Base-by-base conservation (phyloP, 1,140 invertebrate genomes). In the Frieseomelitta varia region DNA sequence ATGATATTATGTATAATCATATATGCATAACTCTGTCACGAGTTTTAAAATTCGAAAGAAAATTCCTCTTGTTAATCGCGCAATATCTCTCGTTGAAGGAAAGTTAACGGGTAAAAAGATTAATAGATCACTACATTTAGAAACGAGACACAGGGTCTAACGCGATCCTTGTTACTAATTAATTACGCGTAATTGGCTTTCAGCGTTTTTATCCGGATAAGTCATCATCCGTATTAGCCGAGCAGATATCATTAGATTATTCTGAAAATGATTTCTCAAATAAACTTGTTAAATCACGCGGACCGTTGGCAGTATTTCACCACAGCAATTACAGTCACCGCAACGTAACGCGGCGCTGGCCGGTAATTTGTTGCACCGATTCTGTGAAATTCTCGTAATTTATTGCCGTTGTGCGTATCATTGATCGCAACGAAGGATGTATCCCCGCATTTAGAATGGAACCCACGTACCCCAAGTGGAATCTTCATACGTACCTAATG, bases 311-410 rank as follows among this genome's bases (percentile, higher is more conserved):
- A 68, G 82, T 89, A 85, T 90, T 90, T 90, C 86, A 86, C 39
- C 72, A 73, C 80, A 75, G 86, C 88, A 86, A 88, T 90, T 90
- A 89, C 56, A 53, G 85, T n/a, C 71, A 69, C 76, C 72, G 87
- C 83, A 82, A 81, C 84, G 88, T 87, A 89, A 89, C 71, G 79
- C 68, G 69, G 71, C 63, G 81, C 73, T 72, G 55, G 34, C 69
- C 78, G 53, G 81, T 85, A 90, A 90, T 90, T 90, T 90, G 89
- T 86, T 86, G 77, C 30, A 79, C 65, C 81, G 68, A 89, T 78
- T 84, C 77, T 61, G 78, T 58, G 74, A 76, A 78, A 88, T 87
- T 87, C 77, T 71, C 56, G 81, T 84, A 86, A 90, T 88, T 89
- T 90, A 90, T 90, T 77, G 85, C 30, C 27, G 39, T 47, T 47